Conservation (phyloP, 2,797 vertebrate species). For the Percopsis omiscomaycus region DNA sequence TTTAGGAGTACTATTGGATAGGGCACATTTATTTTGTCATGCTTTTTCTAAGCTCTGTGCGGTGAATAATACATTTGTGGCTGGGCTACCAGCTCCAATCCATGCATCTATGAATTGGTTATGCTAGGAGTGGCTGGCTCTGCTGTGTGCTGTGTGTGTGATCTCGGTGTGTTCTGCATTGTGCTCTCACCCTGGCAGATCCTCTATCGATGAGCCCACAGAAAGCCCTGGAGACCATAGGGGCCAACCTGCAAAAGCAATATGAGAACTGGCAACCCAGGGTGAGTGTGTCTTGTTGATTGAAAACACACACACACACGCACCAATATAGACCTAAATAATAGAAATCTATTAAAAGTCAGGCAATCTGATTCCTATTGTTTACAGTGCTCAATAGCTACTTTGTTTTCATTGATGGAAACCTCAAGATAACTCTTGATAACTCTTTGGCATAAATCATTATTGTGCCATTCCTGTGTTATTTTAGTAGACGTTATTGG, state of each 20-base stretch:
- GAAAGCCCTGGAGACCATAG: slow-evolving; percentile 97
- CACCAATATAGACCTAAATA: not conserved
- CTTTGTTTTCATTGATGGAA: too few relatives aligned
- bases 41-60: not conserved
- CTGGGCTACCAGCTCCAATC: slow-evolving; percentile 6
- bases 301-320: not conserved
- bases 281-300: slow-evolving; percentile 75
- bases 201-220: slow-evolving; percentile 98
- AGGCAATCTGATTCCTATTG: not conserved
- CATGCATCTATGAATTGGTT: not conserved
- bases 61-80: not conserved
- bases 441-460: not conserved
- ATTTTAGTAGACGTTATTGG: not conserved
- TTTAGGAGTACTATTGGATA: not conserved
- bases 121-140: not conserved
- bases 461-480: not conserved
- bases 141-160: not conserved
- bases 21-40: not conserved
- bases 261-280: slow-evolving; percentile 98
- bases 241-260: slow-evolving; percentile 96
- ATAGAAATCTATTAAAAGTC: not conserved
- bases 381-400: too few relatives aligned
- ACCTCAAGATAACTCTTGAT: not conserved
- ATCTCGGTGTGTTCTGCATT: slow-evolving; percentile 8
- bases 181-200: slow-evolving; percentile 77